These are phyloP conservation scores for Palythoa caribaeorum DNA, from an alignment of 92 coral and sea anemone species.

Conservation along the genomic window DNA sequence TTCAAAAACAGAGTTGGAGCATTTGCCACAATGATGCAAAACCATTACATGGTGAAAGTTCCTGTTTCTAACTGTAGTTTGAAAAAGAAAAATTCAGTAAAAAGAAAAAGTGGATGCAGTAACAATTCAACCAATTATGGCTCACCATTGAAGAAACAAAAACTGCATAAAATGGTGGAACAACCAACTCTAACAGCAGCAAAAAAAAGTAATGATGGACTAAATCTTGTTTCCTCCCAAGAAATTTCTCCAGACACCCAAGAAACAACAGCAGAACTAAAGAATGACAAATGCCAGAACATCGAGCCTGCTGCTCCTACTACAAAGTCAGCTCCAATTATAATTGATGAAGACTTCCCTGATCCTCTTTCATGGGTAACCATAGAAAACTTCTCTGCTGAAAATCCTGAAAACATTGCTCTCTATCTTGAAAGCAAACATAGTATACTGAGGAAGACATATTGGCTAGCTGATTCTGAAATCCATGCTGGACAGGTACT, in stretches of 20 bases:
- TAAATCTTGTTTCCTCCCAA: not conserved
- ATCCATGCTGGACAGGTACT: conserved; percentile 47
- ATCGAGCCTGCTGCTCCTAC: not conserved
- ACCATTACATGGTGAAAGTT: conserved; percentile 23
- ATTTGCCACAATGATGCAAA: conserved; percentile 62
- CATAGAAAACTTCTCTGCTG: conserved; percentile 3
- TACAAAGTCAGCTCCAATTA: not conserved
- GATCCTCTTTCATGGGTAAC: not conserved
- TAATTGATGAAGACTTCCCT: not conserved
- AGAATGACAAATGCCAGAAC: not conserved
- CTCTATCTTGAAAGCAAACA: conserved; percentile 30
- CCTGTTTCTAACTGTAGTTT: not conserved
- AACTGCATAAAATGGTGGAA: not conserved
- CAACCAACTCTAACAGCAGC: not conserved
- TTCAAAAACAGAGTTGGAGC: conserved; percentile 46
- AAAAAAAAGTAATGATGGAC: not conserved
- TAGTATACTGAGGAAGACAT: conserved; percentile 19
- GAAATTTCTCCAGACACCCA: not conserved
- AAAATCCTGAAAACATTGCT: conserved; percentile 40
- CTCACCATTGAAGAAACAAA: not conserved
- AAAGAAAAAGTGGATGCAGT: not conserved
- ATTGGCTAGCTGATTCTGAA: conserved; percentile 51
- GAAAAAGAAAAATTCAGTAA: not conserved
- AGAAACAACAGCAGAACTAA: not conserved
- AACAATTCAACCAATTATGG: not conserved